Conservation (phyloP, 1,140 invertebrate genomes). For the Caenorhabditis elegans region DNA sequence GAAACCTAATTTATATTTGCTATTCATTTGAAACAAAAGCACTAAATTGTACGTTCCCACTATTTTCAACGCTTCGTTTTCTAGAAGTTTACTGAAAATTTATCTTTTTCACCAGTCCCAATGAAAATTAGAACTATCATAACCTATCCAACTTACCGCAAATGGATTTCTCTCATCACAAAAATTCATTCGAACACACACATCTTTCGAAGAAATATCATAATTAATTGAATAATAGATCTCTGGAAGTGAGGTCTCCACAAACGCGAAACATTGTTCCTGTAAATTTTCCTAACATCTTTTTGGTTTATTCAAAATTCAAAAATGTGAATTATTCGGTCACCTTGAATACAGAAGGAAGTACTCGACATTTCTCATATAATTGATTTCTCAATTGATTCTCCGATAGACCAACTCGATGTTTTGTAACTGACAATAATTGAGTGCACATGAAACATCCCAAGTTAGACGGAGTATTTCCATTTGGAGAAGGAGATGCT, state of each 20-base stretch:
- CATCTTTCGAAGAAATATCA: constrained; percentile 46
- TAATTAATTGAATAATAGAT: constrained; percentile 52
- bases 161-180: constrained; percentile 49
- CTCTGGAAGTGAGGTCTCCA: constrained; percentile 48
- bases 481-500: background rate
- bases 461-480: constrained; percentile 39
- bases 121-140: too few species aligned
- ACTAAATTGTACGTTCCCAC: too few species aligned
- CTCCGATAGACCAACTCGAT: constrained; percentile 51
- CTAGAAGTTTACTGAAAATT: too few species aligned
- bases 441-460: constrained; percentile 54
- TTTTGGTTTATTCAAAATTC: background rate
- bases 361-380: constrained; percentile 44
- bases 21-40: too few species aligned
- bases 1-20: too few species aligned
- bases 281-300: constrained; percentile 37
- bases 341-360: constrained; percentile 49
- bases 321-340: background rate
- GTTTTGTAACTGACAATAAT: constrained; percentile 46
- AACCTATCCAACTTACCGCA: constrained; percentile 22
- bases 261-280: constrained; percentile 50
- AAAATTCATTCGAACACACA: constrained; percentile 50
- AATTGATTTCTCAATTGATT: constrained; percentile 45
- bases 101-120: too few species aligned
- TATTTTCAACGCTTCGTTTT: too few species aligned